phyloP scores from a whole-genome alignment of 2,797 vertebrate species.

The Melopsittacus undulatus region DNA sequence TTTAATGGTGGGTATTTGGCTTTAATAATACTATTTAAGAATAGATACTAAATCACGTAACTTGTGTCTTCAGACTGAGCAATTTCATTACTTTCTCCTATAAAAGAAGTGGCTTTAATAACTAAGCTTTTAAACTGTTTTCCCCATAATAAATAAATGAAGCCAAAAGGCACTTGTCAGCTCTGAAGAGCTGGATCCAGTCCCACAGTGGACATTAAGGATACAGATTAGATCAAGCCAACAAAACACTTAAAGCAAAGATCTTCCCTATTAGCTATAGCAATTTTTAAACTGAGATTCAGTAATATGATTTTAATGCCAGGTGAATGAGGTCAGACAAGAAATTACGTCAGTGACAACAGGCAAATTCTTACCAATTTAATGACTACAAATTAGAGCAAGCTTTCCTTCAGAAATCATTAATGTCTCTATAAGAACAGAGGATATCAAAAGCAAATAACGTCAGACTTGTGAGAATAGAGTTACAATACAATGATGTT shows the following conservation, averaged over 20 bases:
- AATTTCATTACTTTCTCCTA: slow-evolving; percentile 30
- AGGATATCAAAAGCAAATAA: neutral
- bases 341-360: slow-evolving; percentile 34
- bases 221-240: slow-evolving; percentile 45
- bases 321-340: slow-evolving; percentile 44
- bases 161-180: slow-evolving; percentile 28
- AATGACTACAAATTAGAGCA: slow-evolving; percentile 19
- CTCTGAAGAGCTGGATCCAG: neutral
- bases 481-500: neutral
- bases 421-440: neutral
- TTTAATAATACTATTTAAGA: neutral
- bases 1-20: neutral
- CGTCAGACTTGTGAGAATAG: neutral
- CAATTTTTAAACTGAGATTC: slow-evolving; percentile 21
- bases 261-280: slow-evolving; percentile 9
- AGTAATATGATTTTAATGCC: slow-evolving; percentile 33
- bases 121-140: slow-evolving; percentile 42
- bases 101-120: slow-evolving; percentile 46
- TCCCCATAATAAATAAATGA: slow-evolving; percentile 52
- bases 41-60: neutral
- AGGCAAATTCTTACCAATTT: slow-evolving; percentile 5
- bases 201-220: slow-evolving; percentile 15
- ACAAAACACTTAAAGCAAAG: slow-evolving; percentile 45
- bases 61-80: neutral
- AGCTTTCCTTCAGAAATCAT: slow-evolving; percentile 32